Base-by-base conservation (phyloP, 2,113 vertebrate genomes). In the Ramphastos sulfuratus region DNA sequence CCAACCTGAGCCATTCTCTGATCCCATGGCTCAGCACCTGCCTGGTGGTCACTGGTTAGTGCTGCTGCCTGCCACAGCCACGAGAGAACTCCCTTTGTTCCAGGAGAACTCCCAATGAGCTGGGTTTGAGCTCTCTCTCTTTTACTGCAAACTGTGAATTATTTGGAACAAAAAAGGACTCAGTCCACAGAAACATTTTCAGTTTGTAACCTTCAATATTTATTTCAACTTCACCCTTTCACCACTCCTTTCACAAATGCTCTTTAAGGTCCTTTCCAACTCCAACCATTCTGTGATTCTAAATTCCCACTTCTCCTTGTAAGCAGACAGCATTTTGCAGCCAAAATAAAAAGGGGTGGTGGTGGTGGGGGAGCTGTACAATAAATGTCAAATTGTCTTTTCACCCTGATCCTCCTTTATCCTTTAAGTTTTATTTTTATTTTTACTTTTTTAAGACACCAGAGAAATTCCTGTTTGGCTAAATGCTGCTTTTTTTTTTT, bases 11-110 rank as follows among this genome's bases (percentile, higher is more conserved):
- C 50, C 50, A 52, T 52, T 13, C 50, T 25, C 24, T 52, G 50
- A 52, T 52, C 50, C 23, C 50, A 52, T 24, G 24, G 50, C 61
- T 58, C 86, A 30, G 3, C 46, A 5, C 54, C 23, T 12, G 16
- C 7, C 1, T 2, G 31, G 50, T 5, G 42, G 25, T 48, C 3
- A 2, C 2, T 2, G 46, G 15, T 8, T 5, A 0, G 17, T 5
- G 46, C 33, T 7, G 37, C 1, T 2, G 55, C 33, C 30, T 17
- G 42, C 31, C 39, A 1, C 10, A 2, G 48, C 56, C 71, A 1
- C 2, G n/a, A 9, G 58, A 4, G 58, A 24, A 7, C 12, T 24
- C 21, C 17, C 4, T 30, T 15, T 24, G 27, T 6, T 28, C 13
- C 8, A 12, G 1, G 21, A 4, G 46, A 60, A 8, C 1, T 25